These are phyloP conservation scores for Machimus rusticus DNA, from an alignment of 2,888 invertebrate genomes.

Conservation along the genomic window DNA sequence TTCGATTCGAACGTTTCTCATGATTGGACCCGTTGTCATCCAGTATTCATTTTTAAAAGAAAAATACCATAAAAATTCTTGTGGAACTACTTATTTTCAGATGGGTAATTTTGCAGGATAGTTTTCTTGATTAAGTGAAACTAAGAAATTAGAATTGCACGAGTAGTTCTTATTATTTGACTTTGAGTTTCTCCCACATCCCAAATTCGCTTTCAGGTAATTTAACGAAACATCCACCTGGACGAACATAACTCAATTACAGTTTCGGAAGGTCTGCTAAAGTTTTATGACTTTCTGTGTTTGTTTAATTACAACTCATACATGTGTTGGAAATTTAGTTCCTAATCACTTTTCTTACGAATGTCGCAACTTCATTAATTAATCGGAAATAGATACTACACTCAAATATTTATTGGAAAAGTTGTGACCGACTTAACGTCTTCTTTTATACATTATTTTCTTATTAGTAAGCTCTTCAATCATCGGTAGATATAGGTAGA, in stretches of 20 bases:
- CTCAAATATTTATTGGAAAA: not conserved
- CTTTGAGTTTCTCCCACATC: not conserved
- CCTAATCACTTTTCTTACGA: not conserved
- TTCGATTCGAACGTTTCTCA: too few relatives aligned
- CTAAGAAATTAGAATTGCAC: not conserved
- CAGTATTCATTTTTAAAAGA: too few relatives aligned
- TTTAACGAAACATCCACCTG: not conserved
- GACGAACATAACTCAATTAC: not conserved
- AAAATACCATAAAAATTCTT: too few relatives aligned
- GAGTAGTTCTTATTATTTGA: not conserved
- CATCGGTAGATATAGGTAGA: not conserved
- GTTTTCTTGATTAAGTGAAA: not conserved
- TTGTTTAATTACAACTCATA: not conserved
- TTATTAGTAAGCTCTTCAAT: too few relatives aligned
- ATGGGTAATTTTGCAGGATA: not conserved
- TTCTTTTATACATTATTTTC: not conserved
- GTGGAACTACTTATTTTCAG: too few relatives aligned
- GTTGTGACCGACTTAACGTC: not conserved
- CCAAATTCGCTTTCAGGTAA: not conserved
- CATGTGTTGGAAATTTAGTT: not conserved
- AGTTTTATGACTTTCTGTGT: not conserved
- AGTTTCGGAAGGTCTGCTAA: not conserved
- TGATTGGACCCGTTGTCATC: too few relatives aligned
- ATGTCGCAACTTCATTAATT: not conserved
- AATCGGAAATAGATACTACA: not conserved